These are phyloP conservation scores for Callaeas wilsoni DNA, from an alignment of 2,113 vertebrate genomes.

Conservation along the genomic window DNA sequence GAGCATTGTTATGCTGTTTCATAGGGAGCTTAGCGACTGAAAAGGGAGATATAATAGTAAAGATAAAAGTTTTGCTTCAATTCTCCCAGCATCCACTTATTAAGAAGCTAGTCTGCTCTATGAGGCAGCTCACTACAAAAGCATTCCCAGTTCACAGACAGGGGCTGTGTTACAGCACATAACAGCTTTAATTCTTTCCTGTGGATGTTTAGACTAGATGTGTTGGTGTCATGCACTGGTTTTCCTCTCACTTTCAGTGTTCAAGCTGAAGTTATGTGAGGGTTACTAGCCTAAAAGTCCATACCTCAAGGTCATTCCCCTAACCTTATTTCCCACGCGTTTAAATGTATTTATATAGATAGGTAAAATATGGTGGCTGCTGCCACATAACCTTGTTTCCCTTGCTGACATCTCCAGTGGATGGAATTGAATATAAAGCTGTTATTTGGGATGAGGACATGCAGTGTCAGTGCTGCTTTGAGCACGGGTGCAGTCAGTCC, in stretches of 20 bases:
- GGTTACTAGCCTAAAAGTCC: not conserved
- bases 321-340: conserved; percentile 27
- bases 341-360: conserved; percentile 57
- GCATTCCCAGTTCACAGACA: not conserved
- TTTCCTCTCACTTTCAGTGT: not conserved
- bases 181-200: not conserved
- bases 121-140: not conserved
- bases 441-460: not conserved
- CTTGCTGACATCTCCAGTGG: conserved; percentile 13
- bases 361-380: conserved; percentile 39
- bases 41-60: conserved; percentile 54
- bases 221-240: not conserved
- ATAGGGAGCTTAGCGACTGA: conserved; percentile 49
- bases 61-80: conserved; percentile 61
- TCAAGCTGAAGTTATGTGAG: not conserved
- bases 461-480: not conserved
- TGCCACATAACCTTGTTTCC: conserved; percentile 36
- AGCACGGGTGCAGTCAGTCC: not conserved
- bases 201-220: not conserved
- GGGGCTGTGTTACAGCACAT: not conserved
- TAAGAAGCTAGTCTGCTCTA: conserved; percentile 27
- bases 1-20: conserved; percentile 44
- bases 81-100: conserved; percentile 30
- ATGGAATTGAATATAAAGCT: conserved; percentile 34
- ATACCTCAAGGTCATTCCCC: conserved; percentile 28